Evolutionary conservation across 2,888 invertebrate genomes (phyloP), one percentile per base, ranked within the genome.

Genomic region (Cyclophora albipunctata): DNA sequence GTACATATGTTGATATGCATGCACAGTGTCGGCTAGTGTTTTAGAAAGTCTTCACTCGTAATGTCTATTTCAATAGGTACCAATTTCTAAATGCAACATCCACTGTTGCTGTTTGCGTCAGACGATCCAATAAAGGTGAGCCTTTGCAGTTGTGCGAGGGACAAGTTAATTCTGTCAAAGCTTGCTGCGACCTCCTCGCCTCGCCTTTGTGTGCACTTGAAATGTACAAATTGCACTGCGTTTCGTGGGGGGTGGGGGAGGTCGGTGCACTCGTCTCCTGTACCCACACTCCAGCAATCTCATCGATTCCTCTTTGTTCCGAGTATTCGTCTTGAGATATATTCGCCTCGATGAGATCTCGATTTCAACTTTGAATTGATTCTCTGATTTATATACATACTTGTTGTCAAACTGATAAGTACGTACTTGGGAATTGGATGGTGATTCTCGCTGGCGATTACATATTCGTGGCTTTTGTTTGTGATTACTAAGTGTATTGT

Each of bases 151-250:
- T 71, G 75, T 80, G 78, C 78, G 75, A 75, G 75, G 77, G 79
- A 85, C 86, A 84, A 88, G 86, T 87, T 87, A 87, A 88, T 88
- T 84, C 83, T 85, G 87, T 88, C 85, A 87, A 84, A 86, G 85
- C 84, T 81, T 69, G 76, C 75, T 76, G 81, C 81, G 83, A 84
- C 81, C 84, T 83, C 78, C 78, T 81, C 84, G 82, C 79, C 71
- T 80, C 73, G 84, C 83, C 83, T 88, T 87, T 87, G 86, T 86
- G 79, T 84, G 84, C 83, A 85, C 85, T 88, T 87, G 86, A 88
- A 87, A 87, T 85, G 87, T 86, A 88, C 87, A 87, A 88, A 87
- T 88, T 87, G 86, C 89, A 86, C 78, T 77, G 82, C 80, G 80
- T 76, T 75, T 71, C 70, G 75, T 66, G 66, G 73, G 80, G 78